These are phyloP conservation scores for Mungos mungo DNA, from an alignment of 2,113 vertebrate genomes.

Conservation along the genomic window DNA sequence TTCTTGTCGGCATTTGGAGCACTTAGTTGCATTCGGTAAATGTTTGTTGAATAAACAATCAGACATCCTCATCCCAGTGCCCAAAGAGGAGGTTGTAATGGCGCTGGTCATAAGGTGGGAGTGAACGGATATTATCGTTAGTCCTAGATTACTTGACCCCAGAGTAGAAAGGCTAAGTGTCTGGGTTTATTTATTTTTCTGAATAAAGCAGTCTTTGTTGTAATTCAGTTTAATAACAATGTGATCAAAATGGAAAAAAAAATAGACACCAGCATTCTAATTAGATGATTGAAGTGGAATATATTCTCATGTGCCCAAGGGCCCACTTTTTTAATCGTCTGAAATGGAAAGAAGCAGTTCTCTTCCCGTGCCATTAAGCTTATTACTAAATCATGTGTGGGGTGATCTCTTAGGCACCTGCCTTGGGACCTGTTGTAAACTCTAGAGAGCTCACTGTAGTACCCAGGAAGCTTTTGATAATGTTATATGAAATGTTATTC, in stretches of 20 bases:
- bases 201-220: constrained; percentile 93
- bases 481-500: constrained; percentile 92
- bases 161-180: neutral
- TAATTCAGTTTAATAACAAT: constrained; percentile 92
- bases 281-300: constrained; percentile 93
- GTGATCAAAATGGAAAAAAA: constrained; percentile 91
- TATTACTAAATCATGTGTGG: constrained; percentile 95
- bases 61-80: neutral
- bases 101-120: neutral
- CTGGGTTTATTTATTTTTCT: constrained; percentile 86
- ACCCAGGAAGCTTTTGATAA: constrained; percentile 92
- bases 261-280: constrained; percentile 91
- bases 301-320: constrained; percentile 92
- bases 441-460: constrained; percentile 93
- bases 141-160: neutral
- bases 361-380: constrained; percentile 89
- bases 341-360: constrained; percentile 92
- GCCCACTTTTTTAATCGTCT: constrained; percentile 93
- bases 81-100: neutral
- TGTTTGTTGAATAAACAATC: neutral
- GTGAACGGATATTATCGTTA: neutral
- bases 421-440: constrained; percentile 91
- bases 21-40: neutral
- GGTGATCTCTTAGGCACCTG: constrained; percentile 93
- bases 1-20: neutral